Evolutionary conservation across 2,797 vertebrate genomes (phyloP).

Genomic region (Rhodeus uyekii): DNA sequence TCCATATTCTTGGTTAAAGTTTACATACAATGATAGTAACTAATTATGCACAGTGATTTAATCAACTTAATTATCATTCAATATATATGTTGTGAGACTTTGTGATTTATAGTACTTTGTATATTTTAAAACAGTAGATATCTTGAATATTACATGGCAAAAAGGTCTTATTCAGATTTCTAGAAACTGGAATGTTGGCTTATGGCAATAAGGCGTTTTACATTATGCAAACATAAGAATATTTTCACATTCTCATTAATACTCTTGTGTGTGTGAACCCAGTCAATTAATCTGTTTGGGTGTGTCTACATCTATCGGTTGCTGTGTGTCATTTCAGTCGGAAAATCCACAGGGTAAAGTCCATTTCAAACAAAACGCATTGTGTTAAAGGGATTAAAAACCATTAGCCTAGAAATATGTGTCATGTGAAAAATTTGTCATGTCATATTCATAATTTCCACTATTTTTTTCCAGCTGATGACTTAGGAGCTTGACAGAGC

Average conservation of each 20-base stretch:
- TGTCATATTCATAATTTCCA: background rate
- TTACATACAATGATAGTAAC: no score
- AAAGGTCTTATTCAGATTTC: background rate
- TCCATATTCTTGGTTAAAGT: background rate
- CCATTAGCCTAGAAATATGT: background rate
- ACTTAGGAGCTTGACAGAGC: background rate
- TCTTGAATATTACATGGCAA: background rate
- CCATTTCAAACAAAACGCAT: constrained; percentile 15
- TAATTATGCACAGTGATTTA: background rate
- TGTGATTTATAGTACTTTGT: background rate
- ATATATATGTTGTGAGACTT: background rate
- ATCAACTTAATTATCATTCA: background rate
- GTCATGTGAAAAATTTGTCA: background rate
- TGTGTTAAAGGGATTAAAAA: background rate
- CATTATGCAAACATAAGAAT: background rate
- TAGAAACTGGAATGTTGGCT: background rate
- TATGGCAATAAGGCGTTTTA: background rate
- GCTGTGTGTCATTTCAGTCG: background rate
- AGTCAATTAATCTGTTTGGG: background rate
- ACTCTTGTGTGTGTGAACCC: background rate
- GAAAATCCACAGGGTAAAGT: constrained; percentile 13
- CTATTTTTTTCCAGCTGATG: background rate
- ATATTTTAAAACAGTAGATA: background rate
- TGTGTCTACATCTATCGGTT: constrained; percentile 9
- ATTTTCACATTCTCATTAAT: background rate